Percentiles rank a stretch among this genome's conserved stretches.
Evolutionary conservation across 2,797 vertebrate species (phyloP).

Genomic region (Dryobates pubescens): DNA sequence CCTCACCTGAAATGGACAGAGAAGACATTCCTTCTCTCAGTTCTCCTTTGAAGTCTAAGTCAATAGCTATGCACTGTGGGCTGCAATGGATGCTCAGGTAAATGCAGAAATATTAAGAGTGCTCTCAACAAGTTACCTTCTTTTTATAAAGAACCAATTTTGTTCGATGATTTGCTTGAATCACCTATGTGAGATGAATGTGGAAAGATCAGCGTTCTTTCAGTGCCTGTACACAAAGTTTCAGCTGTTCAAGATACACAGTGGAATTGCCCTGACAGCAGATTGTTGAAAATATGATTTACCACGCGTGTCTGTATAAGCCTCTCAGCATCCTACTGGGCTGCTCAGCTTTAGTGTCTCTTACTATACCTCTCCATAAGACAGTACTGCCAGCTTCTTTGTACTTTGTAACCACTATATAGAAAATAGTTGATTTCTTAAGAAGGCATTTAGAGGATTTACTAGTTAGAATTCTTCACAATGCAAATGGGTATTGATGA

Average conservation of each 20-base stretch:
- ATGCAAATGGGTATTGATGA: not conserved
- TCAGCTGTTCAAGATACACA: not conserved
- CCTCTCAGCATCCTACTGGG: not conserved
- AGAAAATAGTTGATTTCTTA: not conserved
- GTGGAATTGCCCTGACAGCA: not conserved
- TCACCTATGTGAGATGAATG: not conserved
- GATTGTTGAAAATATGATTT: not conserved
- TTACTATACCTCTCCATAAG: not conserved
- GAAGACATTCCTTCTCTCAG: not conserved
- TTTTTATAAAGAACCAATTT: not conserved
- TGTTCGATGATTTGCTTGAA: not conserved
- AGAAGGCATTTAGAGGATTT: not conserved
- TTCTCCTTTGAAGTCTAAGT: not conserved
- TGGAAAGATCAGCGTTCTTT: not conserved
- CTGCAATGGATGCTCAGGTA: not conserved
- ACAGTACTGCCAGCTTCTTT: not conserved
- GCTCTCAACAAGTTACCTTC: not conserved
- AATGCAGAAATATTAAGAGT: not conserved
- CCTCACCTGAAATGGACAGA: not conserved
- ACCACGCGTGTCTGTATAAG: rapidly evolving
- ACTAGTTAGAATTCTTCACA: not conserved
- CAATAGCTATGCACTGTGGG: not conserved
- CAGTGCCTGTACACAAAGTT: not conserved
- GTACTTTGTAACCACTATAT: not conserved
- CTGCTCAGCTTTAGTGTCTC: not conserved